phyloP scores from a whole-genome alignment of 2,113 vertebrate genomes.

The Gallinago paraguaiae region DNA sequence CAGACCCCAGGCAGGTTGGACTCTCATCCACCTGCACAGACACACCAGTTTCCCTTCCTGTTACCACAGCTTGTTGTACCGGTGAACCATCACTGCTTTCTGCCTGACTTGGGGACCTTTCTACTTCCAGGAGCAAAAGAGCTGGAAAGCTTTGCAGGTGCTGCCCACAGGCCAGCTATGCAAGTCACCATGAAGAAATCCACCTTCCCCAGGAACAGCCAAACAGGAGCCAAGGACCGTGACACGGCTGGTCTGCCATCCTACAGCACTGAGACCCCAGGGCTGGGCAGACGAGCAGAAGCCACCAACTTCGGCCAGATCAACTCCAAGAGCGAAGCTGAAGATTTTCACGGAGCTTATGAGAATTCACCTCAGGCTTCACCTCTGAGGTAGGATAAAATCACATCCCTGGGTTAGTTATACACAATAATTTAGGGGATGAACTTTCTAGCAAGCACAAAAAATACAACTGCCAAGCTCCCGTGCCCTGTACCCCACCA shows the following conservation, averaged over 20 bases:
- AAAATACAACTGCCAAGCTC: background rate
- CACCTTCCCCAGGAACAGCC: conserved; percentile 22
- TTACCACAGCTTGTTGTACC: background rate
- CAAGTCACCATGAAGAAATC: conserved; percentile 46
- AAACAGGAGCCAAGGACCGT: conserved; percentile 37
- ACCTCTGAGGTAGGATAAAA: conserved; percentile 62
- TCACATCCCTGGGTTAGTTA: background rate
- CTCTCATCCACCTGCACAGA: background rate
- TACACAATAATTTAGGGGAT: background rate
- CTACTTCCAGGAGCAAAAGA: conserved; percentile 44
- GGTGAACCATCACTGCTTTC: background rate
- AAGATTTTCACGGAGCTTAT: conserved; percentile 5
- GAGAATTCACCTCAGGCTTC: conserved; percentile 31
- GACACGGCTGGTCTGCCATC: background rate
- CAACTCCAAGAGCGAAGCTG: background rate
- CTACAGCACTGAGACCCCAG: background rate
- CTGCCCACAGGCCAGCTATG: background rate
- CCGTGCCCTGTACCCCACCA: background rate
- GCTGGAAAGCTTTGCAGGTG: background rate
- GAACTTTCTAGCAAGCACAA: background rate
- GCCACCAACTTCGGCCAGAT: background rate
- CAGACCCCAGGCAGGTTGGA: background rate
- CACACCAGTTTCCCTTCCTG: background rate
- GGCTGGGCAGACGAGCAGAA: background rate
- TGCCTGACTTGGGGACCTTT: background rate